These are phyloP conservation scores for Microctonus aethiopoides DNA, from an alignment of 2,888 invertebrate genomes.

Conservation along the genomic window DNA sequence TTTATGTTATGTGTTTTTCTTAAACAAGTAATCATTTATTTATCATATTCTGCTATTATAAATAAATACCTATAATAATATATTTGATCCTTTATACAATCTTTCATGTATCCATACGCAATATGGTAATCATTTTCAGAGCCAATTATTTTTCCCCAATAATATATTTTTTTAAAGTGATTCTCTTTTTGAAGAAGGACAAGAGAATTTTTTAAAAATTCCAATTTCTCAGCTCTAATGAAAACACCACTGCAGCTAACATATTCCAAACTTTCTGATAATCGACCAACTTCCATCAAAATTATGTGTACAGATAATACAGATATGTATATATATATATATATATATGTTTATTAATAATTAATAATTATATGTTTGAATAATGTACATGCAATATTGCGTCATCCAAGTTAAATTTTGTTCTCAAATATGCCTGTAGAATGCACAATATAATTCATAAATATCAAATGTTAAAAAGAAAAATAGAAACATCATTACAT, in stretches of 20 bases:
- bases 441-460: too few species aligned
- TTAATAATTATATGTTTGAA: too few species aligned
- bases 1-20: not conserved
- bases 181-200: constrained; percentile 85
- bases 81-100: constrained; percentile 78
- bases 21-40: too few species aligned
- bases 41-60: too few species aligned
- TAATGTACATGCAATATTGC: too few species aligned
- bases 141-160: constrained; percentile 88
- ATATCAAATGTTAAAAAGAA: too few species aligned
- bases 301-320: too few species aligned
- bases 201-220: constrained; percentile 81
- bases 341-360: too few species aligned
- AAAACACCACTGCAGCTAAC: constrained; percentile 76
- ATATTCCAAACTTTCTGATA: constrained; percentile 70
- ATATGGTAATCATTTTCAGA: constrained; percentile 83
- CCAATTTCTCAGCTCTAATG: constrained; percentile 78
- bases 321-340: too few species aligned
- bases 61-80: constrained; percentile 78
- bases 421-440: too few species aligned
- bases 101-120: constrained; percentile 81
- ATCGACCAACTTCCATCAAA: not conserved
- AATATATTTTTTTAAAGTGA: constrained; percentile 83
- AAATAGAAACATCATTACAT: too few species aligned
- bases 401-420: too few species aligned